Evolutionary conservation across 2,797 vertebrate species (phyloP).

Genomic region (Anolis apletophallus): DNA sequence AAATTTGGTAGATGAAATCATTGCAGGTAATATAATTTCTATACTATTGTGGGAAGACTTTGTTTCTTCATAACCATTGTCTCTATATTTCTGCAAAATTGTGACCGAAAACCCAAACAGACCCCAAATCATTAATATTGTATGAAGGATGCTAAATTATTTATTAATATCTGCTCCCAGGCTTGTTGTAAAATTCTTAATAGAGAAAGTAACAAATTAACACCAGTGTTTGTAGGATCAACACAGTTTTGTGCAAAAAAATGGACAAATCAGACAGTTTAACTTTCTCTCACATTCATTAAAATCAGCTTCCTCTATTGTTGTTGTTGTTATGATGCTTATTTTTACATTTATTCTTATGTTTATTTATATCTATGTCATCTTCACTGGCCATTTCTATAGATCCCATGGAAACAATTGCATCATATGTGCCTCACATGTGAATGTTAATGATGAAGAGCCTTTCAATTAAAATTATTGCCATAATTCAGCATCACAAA

Average conservation of each 20-base stretch:
- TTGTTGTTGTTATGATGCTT: too few species aligned
- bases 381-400: too few species aligned
- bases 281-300: too few species aligned
- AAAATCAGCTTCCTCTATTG: too few species aligned
- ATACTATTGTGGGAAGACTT: rapidly evolving
- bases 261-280: too few species aligned
- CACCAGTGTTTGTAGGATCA: background rate
- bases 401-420: too few species aligned
- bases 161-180: background rate
- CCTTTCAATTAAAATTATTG: too few species aligned
- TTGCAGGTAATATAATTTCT: background rate
- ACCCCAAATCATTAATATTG: constrained; percentile 2
- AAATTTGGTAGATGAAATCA: background rate
- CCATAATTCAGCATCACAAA: too few species aligned
- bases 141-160: background rate
- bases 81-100: constrained; percentile 24
- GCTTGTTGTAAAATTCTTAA: background rate
- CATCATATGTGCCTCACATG: too few species aligned
- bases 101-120: background rate
- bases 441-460: too few species aligned
- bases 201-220: background rate
- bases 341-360: too few species aligned
- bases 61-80: background rate
- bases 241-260: background rate
- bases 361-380: too few species aligned